Evolutionary conservation across 1,140 invertebrate species (phyloP).

Genomic region (Drosophila takahashii): DNA sequence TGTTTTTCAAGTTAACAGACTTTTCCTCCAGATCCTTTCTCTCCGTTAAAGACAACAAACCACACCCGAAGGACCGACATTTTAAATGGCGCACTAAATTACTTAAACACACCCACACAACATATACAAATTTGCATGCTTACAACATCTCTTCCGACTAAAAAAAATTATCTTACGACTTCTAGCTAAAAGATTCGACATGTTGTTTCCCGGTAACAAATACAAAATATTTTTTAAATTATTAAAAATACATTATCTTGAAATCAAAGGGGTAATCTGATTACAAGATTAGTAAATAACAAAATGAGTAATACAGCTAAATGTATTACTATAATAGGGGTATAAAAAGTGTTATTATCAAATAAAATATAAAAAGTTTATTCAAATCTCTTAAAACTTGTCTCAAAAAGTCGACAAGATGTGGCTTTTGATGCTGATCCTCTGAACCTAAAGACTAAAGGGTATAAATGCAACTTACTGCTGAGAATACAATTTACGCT

Average conservation of each 20-base stretch:
- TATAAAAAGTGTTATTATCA: too few relatives aligned
- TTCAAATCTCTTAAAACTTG: too few relatives aligned
- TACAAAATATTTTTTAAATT: too few relatives aligned
- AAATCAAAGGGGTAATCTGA: too few relatives aligned
- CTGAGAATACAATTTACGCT: constrained; percentile 70
- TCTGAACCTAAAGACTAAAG: background rate
- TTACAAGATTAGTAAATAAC: too few relatives aligned
- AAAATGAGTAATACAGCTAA: too few relatives aligned
- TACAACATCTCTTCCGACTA: background rate
- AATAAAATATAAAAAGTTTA: too few relatives aligned
- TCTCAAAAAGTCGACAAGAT: background rate
- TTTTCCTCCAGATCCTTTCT: background rate
- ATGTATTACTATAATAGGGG: too few relatives aligned
- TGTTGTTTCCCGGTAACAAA: background rate
- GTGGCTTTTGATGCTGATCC: background rate
- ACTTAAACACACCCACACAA: constrained; percentile 43
- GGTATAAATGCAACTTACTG: constrained; percentile 43
- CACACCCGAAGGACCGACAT: constrained; percentile 43
- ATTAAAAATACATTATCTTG: too few relatives aligned
- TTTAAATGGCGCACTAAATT: constrained; percentile 72
- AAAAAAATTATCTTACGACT: background rate
- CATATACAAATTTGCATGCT: constrained; percentile 14
- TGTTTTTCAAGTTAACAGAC: constrained; percentile 33
- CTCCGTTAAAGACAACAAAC: background rate
- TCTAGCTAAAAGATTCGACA: background rate